Base-by-base conservation (phyloP, 2,888 invertebrate genomes). In the Nysson spinosus region DNA sequence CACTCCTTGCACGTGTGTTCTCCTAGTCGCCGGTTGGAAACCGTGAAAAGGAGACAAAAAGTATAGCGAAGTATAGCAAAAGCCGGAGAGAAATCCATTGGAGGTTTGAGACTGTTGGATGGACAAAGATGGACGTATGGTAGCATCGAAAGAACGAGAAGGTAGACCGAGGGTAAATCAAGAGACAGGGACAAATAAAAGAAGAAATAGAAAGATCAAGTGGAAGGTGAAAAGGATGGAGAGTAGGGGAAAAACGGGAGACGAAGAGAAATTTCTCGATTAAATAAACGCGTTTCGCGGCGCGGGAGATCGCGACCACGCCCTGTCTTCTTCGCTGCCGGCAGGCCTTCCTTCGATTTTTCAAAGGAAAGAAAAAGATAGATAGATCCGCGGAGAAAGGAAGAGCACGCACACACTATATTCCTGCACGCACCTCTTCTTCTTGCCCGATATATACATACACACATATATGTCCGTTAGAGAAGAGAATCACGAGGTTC, bases 291-390 rank as follows among this genome's bases (percentile, higher is more conserved):
- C 71, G 79, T 79, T 78, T 70, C 66, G 72, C 79, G 61, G 70
- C 66, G 72, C 71, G 70, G 75, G 68, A 75, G 75, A 80, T 78
- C 76, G 71, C 77, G 75, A 51, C 81, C 81, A 81, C 81, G 81
- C 81, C 81, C 81, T 73, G 50, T 52, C 63, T 56, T 67, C 49
- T 49, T 66, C 50, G 42, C 47, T 47, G 39, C 32, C 32, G 40
- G 16, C 43, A n/a, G 58, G 58, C 58, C 58, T 58, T 51, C 49
- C 52, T 30, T 58, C 40, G 50, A 50, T 42, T 68, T 67, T 61
- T 52, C 60, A 67, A 50, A 26, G 9, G 46, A 26, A 12, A 40
- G 22, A 39, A 12, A 40, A 12, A 20, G 32, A 37, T 2, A 20
- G 2, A 40, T 32, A 9, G 12, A 19, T 17, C 28, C 26, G 5